Percentiles rank a stretch among this genome's conserved stretches.
These are phyloP conservation scores for Bos javanicus DNA, from an alignment of 2,113 vertebrate species.

Conservation along the genomic window DNA sequence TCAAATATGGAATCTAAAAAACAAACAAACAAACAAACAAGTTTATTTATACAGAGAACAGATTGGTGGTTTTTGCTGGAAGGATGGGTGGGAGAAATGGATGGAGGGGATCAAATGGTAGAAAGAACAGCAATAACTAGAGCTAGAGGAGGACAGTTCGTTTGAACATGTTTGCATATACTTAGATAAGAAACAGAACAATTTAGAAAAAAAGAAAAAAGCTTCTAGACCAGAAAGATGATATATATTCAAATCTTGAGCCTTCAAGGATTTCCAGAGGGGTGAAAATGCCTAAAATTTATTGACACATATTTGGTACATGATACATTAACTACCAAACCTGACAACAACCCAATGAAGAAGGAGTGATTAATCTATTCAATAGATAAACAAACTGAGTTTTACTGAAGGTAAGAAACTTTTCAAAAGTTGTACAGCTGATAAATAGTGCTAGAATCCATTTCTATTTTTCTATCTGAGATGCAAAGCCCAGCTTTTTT, in stretches of 20 bases:
- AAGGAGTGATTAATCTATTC: not conserved
- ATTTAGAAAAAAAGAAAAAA: not conserved
- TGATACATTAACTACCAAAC: not conserved
- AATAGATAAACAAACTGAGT: not conserved
- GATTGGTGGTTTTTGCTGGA: not conserved
- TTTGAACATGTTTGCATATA: not conserved
- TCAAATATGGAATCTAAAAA: not conserved
- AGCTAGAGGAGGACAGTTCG: not conserved
- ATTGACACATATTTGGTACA: not conserved
- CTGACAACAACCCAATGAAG: not conserved
- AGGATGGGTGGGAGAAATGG: not conserved
- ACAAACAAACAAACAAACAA: not conserved
- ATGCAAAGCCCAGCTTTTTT: not conserved
- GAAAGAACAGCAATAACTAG: not conserved
- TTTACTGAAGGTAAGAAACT: not conserved
- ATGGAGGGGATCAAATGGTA: not conserved
- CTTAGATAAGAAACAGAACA: not conserved
- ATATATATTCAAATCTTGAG: not conserved
- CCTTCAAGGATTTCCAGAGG: not conserved
- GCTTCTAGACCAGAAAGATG: not conserved
- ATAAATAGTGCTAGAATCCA: not conserved
- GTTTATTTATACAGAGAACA: not conserved
- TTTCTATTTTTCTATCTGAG: not conserved
- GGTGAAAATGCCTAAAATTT: not conserved
- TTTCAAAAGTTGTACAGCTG: not conserved